Evolutionary conservation across 2,888 invertebrate genomes (phyloP).

Genomic region (Diarsia brunnea): DNA sequence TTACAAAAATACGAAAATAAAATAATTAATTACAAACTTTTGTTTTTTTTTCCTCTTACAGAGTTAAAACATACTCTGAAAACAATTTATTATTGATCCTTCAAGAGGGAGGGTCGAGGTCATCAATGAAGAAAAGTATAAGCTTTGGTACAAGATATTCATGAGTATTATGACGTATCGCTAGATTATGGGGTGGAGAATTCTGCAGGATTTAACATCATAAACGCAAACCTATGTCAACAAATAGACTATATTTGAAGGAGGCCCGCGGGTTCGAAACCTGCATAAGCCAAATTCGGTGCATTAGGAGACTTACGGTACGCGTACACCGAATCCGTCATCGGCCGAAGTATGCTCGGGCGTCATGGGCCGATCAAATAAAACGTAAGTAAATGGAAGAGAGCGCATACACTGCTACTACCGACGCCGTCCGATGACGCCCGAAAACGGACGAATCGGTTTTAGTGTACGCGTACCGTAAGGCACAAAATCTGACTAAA

Average conservation of each 20-base stretch:
- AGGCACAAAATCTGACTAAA: background rate
- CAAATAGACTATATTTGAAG: background rate
- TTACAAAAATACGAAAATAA: conserved; percentile 71
- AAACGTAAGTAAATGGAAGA: too few relatives aligned
- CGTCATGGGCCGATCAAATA: too few relatives aligned
- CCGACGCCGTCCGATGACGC: too few relatives aligned
- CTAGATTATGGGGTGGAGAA: background rate
- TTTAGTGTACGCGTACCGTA: too few relatives aligned
- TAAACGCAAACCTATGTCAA: background rate
- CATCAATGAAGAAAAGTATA: background rate
- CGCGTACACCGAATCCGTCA: too few relatives aligned
- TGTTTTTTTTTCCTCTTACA: conserved; percentile 25
- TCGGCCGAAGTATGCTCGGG: too few relatives aligned
- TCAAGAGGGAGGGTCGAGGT: background rate
- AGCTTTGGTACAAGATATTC: background rate
- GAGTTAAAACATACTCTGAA: background rate
- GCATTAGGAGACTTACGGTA: background rate
- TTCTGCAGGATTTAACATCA: background rate
- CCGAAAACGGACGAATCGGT: too few relatives aligned
- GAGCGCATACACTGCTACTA: too few relatives aligned
- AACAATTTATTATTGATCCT: background rate
- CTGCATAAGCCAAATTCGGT: background rate
- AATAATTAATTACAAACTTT: conserved; percentile 50
- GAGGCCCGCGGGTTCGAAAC: background rate
- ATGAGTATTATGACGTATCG: background rate